Evolutionary conservation across 2,888 invertebrate genomes (phyloP).

Genomic region (Tryphoninae sp.): DNA sequence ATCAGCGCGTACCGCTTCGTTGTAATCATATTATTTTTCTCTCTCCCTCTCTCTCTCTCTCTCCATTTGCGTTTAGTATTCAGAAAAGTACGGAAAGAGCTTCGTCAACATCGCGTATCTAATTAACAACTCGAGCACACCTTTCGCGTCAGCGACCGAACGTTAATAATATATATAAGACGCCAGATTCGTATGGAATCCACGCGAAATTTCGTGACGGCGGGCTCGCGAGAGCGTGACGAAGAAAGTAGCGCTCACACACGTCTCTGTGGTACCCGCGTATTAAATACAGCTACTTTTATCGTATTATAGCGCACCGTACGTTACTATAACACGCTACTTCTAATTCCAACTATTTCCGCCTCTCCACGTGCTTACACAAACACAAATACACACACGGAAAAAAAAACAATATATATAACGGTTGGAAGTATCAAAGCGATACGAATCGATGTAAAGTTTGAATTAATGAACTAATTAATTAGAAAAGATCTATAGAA

Average conservation of each 20-base stretch:
- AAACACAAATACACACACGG: too few relatives aligned
- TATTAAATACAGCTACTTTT: slow-evolving; percentile 1
- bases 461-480: slow-evolving; percentile 39
- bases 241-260: slow-evolving; percentile 62
- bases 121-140: slow-evolving; percentile 27
- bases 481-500: slow-evolving; percentile 20
- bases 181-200: slow-evolving; percentile 54
- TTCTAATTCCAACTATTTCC: slow-evolving; percentile 54
- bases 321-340: slow-evolving; percentile 20
- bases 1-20: too few relatives aligned
- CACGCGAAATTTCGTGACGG: slow-evolving; percentile 58
- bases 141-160: neutral
- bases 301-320: neutral
- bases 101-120: slow-evolving; percentile 32
- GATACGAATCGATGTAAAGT: slow-evolving; percentile 18
- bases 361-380: slow-evolving; percentile 3
- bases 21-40: too few relatives aligned
- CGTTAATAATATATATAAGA: neutral
- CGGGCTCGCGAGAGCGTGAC: slow-evolving; percentile 62
- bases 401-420: neutral
- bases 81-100: slow-evolving; percentile 14
- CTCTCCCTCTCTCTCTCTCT: neutral
- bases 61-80: neutral
- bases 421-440: neutral
- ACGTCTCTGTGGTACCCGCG: neutral